A percentile compares a stretch with the other conserved stretches of the same genome.
phyloP scores from a whole-genome alignment of 2,113 vertebrate species.

The Equus przewalskii region DNA sequence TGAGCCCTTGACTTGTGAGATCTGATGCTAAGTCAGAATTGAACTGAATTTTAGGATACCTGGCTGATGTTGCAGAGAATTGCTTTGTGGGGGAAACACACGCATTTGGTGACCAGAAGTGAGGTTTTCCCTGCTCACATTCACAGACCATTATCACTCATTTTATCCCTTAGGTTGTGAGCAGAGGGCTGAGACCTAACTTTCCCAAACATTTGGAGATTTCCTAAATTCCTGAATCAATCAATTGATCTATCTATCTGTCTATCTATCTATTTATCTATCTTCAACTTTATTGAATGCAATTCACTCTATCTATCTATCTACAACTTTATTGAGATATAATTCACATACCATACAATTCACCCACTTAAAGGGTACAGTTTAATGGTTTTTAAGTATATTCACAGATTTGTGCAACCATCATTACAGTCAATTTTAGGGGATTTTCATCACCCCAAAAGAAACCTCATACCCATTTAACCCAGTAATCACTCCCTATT shows the following conservation, averaged over 20 bases:
- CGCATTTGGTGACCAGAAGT: neutral
- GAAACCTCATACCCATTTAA: neutral
- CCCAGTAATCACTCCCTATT: neutral
- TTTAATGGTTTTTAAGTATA: neutral
- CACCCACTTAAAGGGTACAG: neutral
- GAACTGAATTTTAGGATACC: neutral
- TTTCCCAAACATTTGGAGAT: neutral
- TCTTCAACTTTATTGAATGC: too few relatives aligned
- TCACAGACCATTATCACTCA: neutral
- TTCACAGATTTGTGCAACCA: neutral
- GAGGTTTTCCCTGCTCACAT: neutral
- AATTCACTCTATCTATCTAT: neutral
- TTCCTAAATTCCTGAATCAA: neutral
- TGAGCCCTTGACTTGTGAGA: neutral
- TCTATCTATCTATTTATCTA: neutral
- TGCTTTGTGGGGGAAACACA: neutral
- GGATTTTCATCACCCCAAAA: neutral
- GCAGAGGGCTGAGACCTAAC: neutral
- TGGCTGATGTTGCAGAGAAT: neutral
- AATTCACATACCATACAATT: neutral
- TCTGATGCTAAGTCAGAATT: neutral
- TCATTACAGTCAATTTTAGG: neutral
- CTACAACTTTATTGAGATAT: neutral
- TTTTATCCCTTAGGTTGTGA: slow-evolving; percentile 25
- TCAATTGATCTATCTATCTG: neutral